Percentiles rank a stretch among this genome's conserved stretches.
Evolutionary conservation across 2,888 invertebrate genomes (phyloP).

Genomic region (Mantis religiosa): DNA sequence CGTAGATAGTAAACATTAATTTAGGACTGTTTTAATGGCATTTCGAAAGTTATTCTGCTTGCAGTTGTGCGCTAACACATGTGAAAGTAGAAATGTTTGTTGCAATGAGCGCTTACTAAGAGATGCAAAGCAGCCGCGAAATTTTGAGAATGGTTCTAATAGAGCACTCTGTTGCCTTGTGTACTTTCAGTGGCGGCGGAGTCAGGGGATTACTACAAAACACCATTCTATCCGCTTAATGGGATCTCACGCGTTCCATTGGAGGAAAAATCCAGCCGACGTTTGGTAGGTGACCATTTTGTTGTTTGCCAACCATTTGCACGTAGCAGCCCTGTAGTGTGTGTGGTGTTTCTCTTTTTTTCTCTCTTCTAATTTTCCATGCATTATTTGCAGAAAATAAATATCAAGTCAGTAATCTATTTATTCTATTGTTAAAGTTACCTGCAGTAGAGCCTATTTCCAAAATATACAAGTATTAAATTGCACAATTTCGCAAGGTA

Average conservation of each 20-base stretch:
- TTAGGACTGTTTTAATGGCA: neutral
- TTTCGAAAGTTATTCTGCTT: neutral
- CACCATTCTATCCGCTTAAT: slow-evolving; percentile 60
- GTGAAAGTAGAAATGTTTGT: neutral
- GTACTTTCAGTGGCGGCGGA: slow-evolving; percentile 46
- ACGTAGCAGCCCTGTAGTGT: neutral
- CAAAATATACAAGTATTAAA: too few relatives aligned
- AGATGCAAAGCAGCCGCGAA: neutral
- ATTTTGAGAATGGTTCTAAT: neutral
- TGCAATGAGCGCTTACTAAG: neutral
- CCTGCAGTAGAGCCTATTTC: too few relatives aligned
- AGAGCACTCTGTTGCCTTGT: slow-evolving; percentile 4
- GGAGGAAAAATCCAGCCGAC: slow-evolving; percentile 62
- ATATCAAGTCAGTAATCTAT: too few relatives aligned
- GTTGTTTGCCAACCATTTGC: too few relatives aligned
- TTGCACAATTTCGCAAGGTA: too few relatives aligned
- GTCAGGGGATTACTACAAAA: slow-evolving; percentile 84
- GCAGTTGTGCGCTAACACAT: neutral
- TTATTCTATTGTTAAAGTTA: too few relatives aligned
- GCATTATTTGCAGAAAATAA: neutral
- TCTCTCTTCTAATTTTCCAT: neutral
- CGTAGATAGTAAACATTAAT: neutral
- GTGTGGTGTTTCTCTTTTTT: neutral
- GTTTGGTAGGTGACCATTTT: slow-evolving; percentile 61
- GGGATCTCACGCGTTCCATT: slow-evolving; percentile 53